Conservation (phyloP, 2,113 vertebrate genomes). For the Pampusana beccarii region DNA sequence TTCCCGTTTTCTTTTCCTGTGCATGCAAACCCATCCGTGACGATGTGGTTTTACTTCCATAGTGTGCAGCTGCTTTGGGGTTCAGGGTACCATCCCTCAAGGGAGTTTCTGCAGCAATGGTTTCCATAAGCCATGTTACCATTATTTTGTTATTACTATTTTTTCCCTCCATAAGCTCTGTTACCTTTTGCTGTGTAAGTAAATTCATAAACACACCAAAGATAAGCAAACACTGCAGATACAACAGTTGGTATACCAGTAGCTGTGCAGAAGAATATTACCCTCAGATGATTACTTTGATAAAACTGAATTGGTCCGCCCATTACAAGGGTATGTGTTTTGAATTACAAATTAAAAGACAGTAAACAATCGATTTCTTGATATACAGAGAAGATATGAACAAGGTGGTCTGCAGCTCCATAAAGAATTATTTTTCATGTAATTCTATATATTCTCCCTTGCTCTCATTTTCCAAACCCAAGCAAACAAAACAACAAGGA, state of each 20-base stretch:
- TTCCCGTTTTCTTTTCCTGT: neutral
- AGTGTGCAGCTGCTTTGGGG: neutral
- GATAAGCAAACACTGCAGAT: neutral
- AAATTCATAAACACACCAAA: neutral
- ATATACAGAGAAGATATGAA: neutral
- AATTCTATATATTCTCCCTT: neutral
- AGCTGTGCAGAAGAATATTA: neutral
- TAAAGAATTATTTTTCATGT: conserved; percentile 1
- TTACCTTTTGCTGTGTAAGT: neutral
- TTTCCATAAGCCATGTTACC: neutral
- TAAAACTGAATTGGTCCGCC: neutral
- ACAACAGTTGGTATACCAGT: neutral
- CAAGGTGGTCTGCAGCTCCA: neutral
- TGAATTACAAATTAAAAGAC: conserved; percentile 12
- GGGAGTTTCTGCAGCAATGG: neutral
- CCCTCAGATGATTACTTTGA: neutral
- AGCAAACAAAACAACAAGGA: conserved; percentile 32
- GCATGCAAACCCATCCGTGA: neutral
- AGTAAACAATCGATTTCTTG: neutral
- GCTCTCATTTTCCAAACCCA: neutral
- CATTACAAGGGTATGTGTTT: neutral
- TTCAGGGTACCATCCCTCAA: neutral
- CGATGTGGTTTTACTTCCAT: neutral
- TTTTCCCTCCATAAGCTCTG: neutral
- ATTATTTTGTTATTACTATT: neutral